Conservation (phyloP, 2,113 vertebrate species). For the Onychostoma macrolepis region DNA sequence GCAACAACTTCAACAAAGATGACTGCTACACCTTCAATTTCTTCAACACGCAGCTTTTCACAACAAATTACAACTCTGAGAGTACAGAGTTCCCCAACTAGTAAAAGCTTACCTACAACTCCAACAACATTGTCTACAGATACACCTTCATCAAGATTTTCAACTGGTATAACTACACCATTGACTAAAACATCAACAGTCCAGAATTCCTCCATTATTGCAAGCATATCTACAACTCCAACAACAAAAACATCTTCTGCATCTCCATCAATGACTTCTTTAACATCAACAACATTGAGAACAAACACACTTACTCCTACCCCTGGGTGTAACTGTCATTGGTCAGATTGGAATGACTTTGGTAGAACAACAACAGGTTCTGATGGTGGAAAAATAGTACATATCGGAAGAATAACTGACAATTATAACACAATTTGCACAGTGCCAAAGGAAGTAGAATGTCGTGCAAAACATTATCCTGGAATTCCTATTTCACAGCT, state of each 20-base stretch:
- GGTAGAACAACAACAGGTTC: constrained; percentile 45
- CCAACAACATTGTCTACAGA: not conserved
- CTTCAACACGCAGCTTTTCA: not conserved
- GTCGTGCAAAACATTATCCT: constrained; percentile 54
- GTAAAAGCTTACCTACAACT: not conserved
- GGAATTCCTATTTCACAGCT: not conserved
- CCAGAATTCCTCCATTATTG: not conserved
- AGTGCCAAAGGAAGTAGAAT: constrained; percentile 37
- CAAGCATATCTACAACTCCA: not conserved
- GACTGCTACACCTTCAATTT: not conserved
- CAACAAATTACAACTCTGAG: not conserved
- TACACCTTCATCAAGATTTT: not conserved
- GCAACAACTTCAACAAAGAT: not conserved
- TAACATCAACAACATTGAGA: not conserved
- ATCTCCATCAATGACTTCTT: not conserved
- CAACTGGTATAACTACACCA: not conserved
- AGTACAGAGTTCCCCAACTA: not conserved
- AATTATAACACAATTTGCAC: constrained; percentile 40
- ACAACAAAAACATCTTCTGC: not conserved
- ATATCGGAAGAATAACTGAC: constrained; percentile 39
- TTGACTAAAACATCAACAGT: not conserved
- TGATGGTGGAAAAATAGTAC: constrained; percentile 52
- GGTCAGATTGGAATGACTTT: constrained; percentile 45
- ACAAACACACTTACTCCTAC: not conserved
- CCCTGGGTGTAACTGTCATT: not conserved